Conservation (phyloP, 1,140 invertebrate genomes). For the Drosophila teissieri region DNA sequence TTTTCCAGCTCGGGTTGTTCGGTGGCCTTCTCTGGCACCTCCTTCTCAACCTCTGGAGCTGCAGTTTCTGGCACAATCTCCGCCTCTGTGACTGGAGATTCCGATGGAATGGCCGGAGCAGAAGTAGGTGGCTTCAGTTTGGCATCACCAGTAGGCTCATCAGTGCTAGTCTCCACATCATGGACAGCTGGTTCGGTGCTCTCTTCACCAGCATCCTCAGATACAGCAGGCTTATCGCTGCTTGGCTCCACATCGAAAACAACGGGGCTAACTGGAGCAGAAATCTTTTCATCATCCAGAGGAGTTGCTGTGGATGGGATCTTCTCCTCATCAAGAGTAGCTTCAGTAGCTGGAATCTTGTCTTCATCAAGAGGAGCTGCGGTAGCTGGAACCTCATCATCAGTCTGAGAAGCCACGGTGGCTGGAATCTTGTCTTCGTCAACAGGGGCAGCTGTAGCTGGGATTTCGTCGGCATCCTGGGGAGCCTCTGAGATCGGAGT, state of each 20-base stretch:
- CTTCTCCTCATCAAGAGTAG: constrained; percentile 19
- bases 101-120: constrained; percentile 25
- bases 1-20: background rate
- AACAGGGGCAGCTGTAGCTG: constrained; percentile 5
- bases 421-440: constrained; percentile 26
- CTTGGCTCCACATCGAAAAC: constrained; percentile 45
- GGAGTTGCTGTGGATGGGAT: constrained; percentile 13
- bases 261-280: constrained; percentile 48
- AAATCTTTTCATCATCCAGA: constrained; percentile 41
- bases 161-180: constrained; percentile 52
- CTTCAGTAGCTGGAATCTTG: constrained; percentile 14
- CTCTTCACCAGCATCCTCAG: constrained; percentile 49
- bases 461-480: constrained; percentile 41
- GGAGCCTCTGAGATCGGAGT: constrained; percentile 27
- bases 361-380: constrained; percentile 23
- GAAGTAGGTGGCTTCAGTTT: constrained; percentile 48
- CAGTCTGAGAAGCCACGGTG: constrained; percentile 25
- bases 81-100: constrained; percentile 39
- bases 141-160: constrained; percentile 30
- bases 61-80: constrained; percentile 40
- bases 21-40: constrained; percentile 24
- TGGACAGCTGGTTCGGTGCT: constrained; percentile 39
- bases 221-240: constrained; percentile 39
- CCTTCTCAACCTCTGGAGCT: constrained; percentile 35
- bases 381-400: constrained; percentile 43